Evolutionary conservation across 2,888 invertebrate species (phyloP).

Genomic region (Polydrusus pterygomalis): DNA sequence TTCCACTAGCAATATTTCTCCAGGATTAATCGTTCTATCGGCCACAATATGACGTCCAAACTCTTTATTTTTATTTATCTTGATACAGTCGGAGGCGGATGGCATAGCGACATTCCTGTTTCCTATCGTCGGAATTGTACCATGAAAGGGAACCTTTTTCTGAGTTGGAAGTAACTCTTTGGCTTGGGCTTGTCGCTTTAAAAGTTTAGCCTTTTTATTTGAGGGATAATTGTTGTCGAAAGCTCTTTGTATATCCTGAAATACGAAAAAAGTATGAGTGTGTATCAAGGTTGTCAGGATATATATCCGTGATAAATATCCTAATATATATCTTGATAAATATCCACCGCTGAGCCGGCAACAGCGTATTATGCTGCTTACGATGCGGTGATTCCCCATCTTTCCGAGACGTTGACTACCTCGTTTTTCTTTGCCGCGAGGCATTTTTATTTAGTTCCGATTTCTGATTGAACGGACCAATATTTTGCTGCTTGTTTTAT

Average conservation of each 20-base stretch:
- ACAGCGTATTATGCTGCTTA: too few relatives aligned
- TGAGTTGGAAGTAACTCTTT: constrained; percentile 47
- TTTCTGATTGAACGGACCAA: too few relatives aligned
- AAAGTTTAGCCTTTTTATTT: constrained; percentile 66
- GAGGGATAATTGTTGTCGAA: constrained; percentile 76
- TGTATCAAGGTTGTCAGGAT: too few relatives aligned
- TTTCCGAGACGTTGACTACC: too few relatives aligned
- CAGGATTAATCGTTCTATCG: constrained; percentile 78
- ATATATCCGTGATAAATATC: too few relatives aligned
- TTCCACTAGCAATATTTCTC: constrained; percentile 85
- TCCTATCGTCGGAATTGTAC: constrained; percentile 16
- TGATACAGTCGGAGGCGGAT: constrained; percentile 78
- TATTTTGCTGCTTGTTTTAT: too few relatives aligned
- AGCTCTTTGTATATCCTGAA: constrained; percentile 78
- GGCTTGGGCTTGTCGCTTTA: constrained; percentile 61
- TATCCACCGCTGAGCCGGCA: too few relatives aligned
- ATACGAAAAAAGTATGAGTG: too few relatives aligned
- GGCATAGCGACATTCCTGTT: constrained; percentile 55
- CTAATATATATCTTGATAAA: too few relatives aligned
- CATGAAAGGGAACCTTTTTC: constrained; percentile 17
- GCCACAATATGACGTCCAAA: constrained; percentile 84
- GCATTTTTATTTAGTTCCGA: too few relatives aligned
- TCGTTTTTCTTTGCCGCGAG: too few relatives aligned
- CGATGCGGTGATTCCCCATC: too few relatives aligned
- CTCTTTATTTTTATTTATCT: constrained; percentile 74